A percentile compares a stretch with the other conserved stretches of the same genome.
phyloP scores from a whole-genome alignment of 2,888 invertebrate species.

The Apomyelois bistriatella region DNA sequence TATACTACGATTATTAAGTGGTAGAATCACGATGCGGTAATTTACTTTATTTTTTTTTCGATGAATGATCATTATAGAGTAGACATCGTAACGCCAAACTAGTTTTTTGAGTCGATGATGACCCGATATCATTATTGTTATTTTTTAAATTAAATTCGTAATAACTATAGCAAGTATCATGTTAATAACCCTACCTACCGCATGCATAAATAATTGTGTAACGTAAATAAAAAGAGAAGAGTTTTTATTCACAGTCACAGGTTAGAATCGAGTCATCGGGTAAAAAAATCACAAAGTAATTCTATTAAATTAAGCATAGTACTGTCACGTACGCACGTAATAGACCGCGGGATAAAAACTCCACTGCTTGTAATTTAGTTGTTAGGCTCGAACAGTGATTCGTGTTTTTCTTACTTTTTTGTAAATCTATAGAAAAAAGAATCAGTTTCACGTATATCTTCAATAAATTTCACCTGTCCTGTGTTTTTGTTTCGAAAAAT shows the following conservation, averaged over 20 bases:
- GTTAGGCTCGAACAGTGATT: slow-evolving; percentile 21
- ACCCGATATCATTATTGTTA: slow-evolving; percentile 48
- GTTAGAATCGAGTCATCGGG: slow-evolving; percentile 28
- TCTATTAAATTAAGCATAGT: slow-evolving; percentile 59
- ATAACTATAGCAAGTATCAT: slow-evolving; percentile 9
- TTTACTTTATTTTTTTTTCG: slow-evolving; percentile 63
- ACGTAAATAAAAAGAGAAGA: slow-evolving; percentile 39
- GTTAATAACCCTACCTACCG: slow-evolving; percentile 49
- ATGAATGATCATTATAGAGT: slow-evolving; percentile 50
- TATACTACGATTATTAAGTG: slow-evolving; percentile 74
- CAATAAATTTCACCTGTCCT: neutral
- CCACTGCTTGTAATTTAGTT: slow-evolving; percentile 18
- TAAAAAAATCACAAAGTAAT: slow-evolving; percentile 50
- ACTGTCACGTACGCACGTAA: slow-evolving; percentile 58
- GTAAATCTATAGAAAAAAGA: neutral
- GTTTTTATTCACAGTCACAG: neutral
- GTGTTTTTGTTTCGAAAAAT: neutral
- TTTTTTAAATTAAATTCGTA: slow-evolving; percentile 43
- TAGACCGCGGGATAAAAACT: slow-evolving; percentile 40
- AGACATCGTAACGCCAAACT: slow-evolving; percentile 51
- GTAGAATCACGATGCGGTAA: slow-evolving; percentile 68
- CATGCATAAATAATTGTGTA: slow-evolving; percentile 54
- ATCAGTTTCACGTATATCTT: neutral
- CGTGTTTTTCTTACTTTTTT: neutral
- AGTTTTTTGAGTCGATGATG: slow-evolving; percentile 37